A percentile compares a stretch with the other conserved stretches of the same genome.
Evolutionary conservation across 2,113 vertebrate species (phyloP).

Genomic region (Microcebus jonahi): DNA sequence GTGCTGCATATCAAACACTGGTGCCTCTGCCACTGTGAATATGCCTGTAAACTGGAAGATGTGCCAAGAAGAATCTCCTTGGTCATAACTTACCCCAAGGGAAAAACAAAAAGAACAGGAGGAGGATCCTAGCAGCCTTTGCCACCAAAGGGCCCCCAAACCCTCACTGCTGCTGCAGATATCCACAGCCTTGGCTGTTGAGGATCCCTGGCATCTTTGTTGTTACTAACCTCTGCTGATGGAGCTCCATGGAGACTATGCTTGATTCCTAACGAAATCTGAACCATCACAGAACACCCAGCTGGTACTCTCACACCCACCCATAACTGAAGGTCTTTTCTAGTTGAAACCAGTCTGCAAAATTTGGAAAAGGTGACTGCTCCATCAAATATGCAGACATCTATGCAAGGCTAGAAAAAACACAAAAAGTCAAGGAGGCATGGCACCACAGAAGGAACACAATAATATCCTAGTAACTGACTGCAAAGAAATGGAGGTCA

Average conservation of each 20-base stretch:
- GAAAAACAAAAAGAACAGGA: not conserved
- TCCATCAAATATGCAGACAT: not conserved
- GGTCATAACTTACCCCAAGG: not conserved
- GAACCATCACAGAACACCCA: not conserved
- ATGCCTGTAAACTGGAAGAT: too few relatives aligned
- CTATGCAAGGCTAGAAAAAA: not conserved
- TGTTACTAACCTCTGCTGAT: not conserved
- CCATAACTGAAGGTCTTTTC: not conserved
- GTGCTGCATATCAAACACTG: not conserved
- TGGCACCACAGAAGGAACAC: too few relatives aligned
- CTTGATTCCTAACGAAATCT: too few relatives aligned
- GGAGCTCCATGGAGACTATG: not conserved
- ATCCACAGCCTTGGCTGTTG: not conserved
- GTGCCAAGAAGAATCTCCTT: not conserved
- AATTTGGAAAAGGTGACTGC: not conserved
- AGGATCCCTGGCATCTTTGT: not conserved
- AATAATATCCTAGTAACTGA: not conserved
- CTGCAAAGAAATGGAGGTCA: not conserved
- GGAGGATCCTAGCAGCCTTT: not conserved
- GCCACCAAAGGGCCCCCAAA: not conserved
- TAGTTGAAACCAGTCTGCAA: not conserved
- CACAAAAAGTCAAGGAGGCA: not conserved
- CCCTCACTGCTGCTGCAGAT: not conserved
- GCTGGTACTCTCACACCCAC: not conserved
- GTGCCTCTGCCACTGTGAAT: not conserved